A percentile compares a stretch with the other conserved stretches of the same genome.
These are phyloP conservation scores for Capreolus pygargus DNA, from an alignment of 2,113 vertebrate species.

Conservation along the genomic window DNA sequence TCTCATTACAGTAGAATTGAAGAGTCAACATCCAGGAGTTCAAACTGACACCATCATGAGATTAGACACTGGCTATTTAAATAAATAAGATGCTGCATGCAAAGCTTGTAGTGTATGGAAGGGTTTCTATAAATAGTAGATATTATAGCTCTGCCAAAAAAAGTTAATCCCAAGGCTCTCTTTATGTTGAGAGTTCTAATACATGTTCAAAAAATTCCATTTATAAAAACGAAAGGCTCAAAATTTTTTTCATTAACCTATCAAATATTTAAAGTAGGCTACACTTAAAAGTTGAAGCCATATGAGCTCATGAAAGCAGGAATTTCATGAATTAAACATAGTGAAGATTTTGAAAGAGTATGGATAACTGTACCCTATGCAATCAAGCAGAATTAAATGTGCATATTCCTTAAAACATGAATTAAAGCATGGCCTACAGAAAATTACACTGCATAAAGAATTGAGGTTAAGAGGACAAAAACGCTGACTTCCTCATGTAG, in stretches of 20 bases:
- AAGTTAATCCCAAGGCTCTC: not conserved
- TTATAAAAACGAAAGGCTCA: not conserved
- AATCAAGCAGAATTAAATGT: not conserved
- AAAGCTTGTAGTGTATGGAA: not conserved
- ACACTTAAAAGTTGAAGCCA: constrained; percentile 14
- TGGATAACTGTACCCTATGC: not conserved
- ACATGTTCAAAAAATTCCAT: not conserved
- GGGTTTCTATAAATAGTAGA: not conserved
- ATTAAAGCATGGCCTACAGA: not conserved
- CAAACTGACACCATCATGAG: not conserved
- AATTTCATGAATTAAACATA: constrained; percentile 20
- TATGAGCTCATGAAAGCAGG: not conserved
- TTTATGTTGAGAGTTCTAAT: not conserved
- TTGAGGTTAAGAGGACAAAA: not conserved
- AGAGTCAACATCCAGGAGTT: not conserved
- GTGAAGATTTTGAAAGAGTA: not conserved
- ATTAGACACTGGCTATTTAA: not conserved
- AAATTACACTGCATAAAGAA: not conserved
- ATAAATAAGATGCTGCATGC: not conserved
- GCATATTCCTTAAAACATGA: not conserved
- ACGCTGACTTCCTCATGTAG: not conserved
- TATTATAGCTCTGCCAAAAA: constrained; percentile 5
- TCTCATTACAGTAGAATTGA: not conserved
- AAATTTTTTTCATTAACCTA: constrained; percentile 29
- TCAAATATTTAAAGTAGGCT: constrained; percentile 22